Evolutionary conservation across 2,113 vertebrate genomes (phyloP), one percentile per base, ranked within the genome.

Genomic region (Smithornis capensis): DNA sequence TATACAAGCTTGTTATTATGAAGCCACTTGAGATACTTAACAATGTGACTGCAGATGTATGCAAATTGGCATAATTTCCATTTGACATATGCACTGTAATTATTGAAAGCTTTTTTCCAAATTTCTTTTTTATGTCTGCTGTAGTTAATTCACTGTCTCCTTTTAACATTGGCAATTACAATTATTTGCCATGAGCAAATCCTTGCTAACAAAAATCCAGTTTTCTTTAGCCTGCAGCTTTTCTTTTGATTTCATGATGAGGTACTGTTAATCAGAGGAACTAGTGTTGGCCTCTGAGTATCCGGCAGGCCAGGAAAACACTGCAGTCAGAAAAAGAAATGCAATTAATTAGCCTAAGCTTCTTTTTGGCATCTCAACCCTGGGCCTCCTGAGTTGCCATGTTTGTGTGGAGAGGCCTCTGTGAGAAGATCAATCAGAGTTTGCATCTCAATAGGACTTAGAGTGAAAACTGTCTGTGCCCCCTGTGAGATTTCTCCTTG

Each of bases 191-290:
- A 64, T 45, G 62, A 95, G 88, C 89, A 94, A 90, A 90, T 87
- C 85, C 77, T 86, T 90, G 56, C 85, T 95, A 60, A 89, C 65
- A 89, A 65, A 93, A 93, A 95, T 89, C 25, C 52, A 60, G 37
- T 86, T 94, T 95, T 95, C 88, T 89, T 67, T 96, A 87, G 86
- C 96, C 88, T 89, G 86, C 62, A 87, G 92, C 95, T 95, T 95
- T 92, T 92, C 88, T 91, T 96, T 90, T 93, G 86, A 90, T 94
- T 95, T 87, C 49, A 10, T 87, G 73, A 83, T 88, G 88, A 86
- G 56, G 44, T 82, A 6, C 80, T 70, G 73, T 81, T 96, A 95
- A 95, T 96, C 88, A 93, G 90, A 87, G 45, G 35, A 93, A 53
- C 77, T 71, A 70, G 31, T 42, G 59, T 85, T 93, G 68, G 90